These are phyloP conservation scores for Zele albiditarsus DNA, from an alignment of 2,888 invertebrate genomes.

Conservation along the genomic window DNA sequence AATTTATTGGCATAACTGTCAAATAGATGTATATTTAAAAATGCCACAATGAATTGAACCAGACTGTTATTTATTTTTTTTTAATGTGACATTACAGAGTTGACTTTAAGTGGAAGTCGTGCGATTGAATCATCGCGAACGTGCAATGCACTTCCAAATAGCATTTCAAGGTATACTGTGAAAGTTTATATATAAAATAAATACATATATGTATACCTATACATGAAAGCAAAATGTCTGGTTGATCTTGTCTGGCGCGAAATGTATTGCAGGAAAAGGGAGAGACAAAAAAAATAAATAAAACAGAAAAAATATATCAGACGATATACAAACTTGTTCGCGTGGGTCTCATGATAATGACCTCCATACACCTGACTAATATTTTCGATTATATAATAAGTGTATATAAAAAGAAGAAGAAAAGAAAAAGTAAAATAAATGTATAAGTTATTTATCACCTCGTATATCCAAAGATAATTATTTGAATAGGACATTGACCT, in stretches of 20 bases:
- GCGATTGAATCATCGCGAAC: constrained; percentile 12
- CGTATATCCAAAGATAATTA: background rate
- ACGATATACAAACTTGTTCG: constrained; percentile 27
- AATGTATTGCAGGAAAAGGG: constrained; percentile 3
- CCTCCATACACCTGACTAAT: constrained; percentile 20
- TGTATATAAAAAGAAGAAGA: background rate
- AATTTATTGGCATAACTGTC: background rate
- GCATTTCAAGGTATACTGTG: constrained; percentile 7
- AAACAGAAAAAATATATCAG: background rate
- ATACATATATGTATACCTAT: background rate
- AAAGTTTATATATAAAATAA: background rate
- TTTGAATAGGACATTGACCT: constrained; percentile 16
- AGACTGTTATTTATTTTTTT: background rate
- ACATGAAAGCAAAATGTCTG: background rate
- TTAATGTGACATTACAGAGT: background rate
- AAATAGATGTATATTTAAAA: background rate
- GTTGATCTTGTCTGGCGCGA: background rate
- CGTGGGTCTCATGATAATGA: constrained; percentile 33
- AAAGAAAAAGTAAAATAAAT: background rate
- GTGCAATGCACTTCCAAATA: constrained; percentile 14
- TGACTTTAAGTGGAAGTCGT: background rate
- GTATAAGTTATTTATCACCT: background rate
- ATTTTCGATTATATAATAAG: constrained; percentile 27
- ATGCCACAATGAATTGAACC: background rate
- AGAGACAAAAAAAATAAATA: background rate